These are phyloP conservation scores for Macrotus californicus DNA, from an alignment of 2,113 vertebrate genomes.

Conservation along the genomic window DNA sequence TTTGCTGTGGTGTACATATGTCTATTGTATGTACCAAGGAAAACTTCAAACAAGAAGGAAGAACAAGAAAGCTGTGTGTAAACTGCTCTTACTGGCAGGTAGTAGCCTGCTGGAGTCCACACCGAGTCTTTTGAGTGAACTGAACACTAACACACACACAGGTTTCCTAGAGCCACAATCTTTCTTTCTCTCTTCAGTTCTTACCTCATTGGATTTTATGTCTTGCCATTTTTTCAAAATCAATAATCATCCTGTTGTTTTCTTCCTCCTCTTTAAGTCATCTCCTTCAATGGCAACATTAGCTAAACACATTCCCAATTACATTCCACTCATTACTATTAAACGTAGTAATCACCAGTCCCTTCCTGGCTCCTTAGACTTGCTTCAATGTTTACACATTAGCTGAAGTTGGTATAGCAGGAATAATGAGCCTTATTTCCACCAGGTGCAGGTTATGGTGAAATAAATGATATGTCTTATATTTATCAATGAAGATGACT, in stretches of 20 bases:
- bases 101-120: background rate
- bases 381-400: conserved; percentile 59
- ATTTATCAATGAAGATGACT: background rate
- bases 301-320: background rate
- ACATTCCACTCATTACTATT: conserved; percentile 14
- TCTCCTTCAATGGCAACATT: background rate
- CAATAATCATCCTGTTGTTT: conserved; percentile 14
- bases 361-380: conserved; percentile 43
- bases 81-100: background rate
- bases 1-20: no score
- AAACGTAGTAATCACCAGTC: conserved; percentile 7
- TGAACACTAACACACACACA: background rate
- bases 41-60: background rate
- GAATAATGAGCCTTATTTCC: conserved; percentile 17
- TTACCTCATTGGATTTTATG: conserved; percentile 20
- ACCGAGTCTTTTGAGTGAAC: background rate
- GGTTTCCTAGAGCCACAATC: background rate
- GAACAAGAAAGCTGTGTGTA: background rate
- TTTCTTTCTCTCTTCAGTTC: background rate
- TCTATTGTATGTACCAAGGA: background rate
- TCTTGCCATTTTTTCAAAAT: background rate
- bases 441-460: background rate
- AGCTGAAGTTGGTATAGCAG: background rate
- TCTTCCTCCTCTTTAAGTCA: conserved; percentile 19
- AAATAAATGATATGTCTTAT: background rate